A percentile compares a stretch with the other conserved stretches of the same genome.
phyloP scores from a whole-genome alignment of 2,888 invertebrate genomes.

The Tetramorium bicarinatum region DNA sequence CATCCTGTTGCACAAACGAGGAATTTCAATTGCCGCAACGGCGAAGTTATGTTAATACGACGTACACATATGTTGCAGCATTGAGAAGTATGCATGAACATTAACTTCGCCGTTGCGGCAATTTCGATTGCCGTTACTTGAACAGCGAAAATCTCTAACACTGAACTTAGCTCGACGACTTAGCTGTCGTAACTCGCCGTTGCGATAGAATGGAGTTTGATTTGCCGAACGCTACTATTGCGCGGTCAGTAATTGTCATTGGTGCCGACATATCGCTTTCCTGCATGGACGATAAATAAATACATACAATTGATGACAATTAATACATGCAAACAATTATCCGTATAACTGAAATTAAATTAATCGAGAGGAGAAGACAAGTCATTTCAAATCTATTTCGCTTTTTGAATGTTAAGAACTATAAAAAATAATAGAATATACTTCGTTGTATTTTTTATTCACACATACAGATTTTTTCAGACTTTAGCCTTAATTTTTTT shows the following conservation, averaged over 20 bases:
- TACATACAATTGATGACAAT: background rate
- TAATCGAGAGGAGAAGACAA: background rate
- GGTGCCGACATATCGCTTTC: background rate
- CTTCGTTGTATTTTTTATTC: background rate
- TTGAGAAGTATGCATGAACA: constrained; percentile 19
- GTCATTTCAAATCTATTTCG: background rate
- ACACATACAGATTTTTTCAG: background rate
- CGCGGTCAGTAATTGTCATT: constrained; percentile 15
- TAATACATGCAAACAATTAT: background rate
- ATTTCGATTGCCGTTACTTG: constrained; percentile 30
- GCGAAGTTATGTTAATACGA: constrained; percentile 30
- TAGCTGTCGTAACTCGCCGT: constrained; percentile 6
- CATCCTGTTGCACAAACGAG: constrained; percentile 21
- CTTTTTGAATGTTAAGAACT: background rate
- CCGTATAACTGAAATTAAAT: constrained; percentile 2
- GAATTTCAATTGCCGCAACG: constrained; percentile 44
- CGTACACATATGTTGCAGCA: constrained; percentile 18
- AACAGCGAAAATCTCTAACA: constrained; percentile 46
- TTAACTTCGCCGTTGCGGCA: constrained; percentile 41
- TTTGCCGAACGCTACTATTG: constrained; percentile 25
- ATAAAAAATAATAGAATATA: background rate
- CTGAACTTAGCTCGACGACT: constrained; percentile 22
- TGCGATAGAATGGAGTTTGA: constrained; percentile 1
- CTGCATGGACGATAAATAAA: background rate
- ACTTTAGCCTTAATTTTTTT: background rate